Percentiles rank a stretch among this genome's conserved stretches.
phyloP scores from a whole-genome alignment of 2,797 vertebrate species.

The Echiichthys vipera region DNA sequence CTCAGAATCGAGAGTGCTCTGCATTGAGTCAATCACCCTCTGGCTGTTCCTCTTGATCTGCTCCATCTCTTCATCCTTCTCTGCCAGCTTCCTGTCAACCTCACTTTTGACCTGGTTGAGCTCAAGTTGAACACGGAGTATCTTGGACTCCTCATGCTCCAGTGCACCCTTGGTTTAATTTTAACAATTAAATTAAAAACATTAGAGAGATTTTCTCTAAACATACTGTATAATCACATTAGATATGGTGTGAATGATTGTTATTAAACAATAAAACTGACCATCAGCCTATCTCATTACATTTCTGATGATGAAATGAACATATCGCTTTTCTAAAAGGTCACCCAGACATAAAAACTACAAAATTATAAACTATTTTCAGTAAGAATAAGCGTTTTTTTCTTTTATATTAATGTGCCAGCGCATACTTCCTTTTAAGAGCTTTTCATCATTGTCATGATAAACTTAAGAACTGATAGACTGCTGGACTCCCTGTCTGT shows the following conservation, averaged over 20 bases:
- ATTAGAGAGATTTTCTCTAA: no score
- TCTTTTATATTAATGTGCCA: not conserved
- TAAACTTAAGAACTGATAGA: not conserved
- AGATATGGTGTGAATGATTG: not conserved
- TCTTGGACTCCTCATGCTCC: conserved; percentile 91
- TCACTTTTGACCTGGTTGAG: conserved; percentile 90
- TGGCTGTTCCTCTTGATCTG: conserved; percentile 91
- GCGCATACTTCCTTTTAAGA: not conserved
- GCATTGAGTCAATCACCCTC: conserved; percentile 81
- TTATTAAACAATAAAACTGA: no score
- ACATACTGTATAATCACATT: not conserved
- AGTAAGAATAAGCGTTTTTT: not conserved
- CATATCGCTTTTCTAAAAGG: not conserved
- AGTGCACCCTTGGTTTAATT: conserved; percentile 87
- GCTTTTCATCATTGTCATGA: not conserved
- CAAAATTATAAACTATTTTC: not conserved
- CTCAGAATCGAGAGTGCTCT: conserved; percentile 88
- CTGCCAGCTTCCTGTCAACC: conserved; percentile 87
- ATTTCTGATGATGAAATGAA: not conserved
- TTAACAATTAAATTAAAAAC: no score
- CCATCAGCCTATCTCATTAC: not conserved
- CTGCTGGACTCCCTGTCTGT: not conserved
- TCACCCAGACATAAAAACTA: not conserved
- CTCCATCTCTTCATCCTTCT: conserved; percentile 93
- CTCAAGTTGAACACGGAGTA: conserved; percentile 89